A percentile compares a stretch with the other conserved stretches of the same genome.
Evolutionary conservation across 2,113 vertebrate genomes (phyloP).

Genomic region (Taxidea taxus): DNA sequence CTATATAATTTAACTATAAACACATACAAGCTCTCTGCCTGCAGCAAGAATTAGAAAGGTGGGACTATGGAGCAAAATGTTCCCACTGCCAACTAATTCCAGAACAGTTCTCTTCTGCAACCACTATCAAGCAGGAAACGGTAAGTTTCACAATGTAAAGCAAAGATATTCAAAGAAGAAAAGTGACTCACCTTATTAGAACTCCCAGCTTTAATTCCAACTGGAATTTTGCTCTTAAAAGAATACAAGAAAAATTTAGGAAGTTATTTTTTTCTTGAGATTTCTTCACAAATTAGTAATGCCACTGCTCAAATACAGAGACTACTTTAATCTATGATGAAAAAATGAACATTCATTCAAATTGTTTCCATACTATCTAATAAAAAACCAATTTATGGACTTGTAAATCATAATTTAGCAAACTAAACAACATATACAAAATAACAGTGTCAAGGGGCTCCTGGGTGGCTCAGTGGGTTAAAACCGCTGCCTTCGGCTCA

Average conservation of each 20-base stretch:
- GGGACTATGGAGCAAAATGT: neutral
- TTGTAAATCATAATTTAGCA: conserved; percentile 8
- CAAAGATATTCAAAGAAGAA: conserved; percentile 34
- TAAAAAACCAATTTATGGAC: neutral
- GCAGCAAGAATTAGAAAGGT: neutral
- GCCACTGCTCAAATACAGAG: neutral
- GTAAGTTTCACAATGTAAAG: neutral
- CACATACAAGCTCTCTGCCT: neutral
- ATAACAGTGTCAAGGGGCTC: neutral
- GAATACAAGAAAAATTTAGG: neutral
- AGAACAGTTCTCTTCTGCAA: neutral
- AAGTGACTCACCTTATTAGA: conserved; percentile 92
- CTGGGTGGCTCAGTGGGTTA: no score
- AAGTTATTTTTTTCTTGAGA: neutral
- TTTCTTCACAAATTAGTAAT: neutral
- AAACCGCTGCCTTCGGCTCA: no score
- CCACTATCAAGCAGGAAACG: neutral
- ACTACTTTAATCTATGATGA: neutral
- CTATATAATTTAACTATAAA: neutral
- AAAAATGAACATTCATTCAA: neutral
- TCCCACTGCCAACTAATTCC: neutral
- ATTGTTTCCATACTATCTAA: neutral
- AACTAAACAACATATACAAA: neutral
- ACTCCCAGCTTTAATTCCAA: conserved; percentile 96
- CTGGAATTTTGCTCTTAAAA: conserved; percentile 93